Evolutionary conservation across 2,113 vertebrate genomes (phyloP), one percentile per base, ranked within the genome.

Genomic region (Saguinus midas): DNA sequence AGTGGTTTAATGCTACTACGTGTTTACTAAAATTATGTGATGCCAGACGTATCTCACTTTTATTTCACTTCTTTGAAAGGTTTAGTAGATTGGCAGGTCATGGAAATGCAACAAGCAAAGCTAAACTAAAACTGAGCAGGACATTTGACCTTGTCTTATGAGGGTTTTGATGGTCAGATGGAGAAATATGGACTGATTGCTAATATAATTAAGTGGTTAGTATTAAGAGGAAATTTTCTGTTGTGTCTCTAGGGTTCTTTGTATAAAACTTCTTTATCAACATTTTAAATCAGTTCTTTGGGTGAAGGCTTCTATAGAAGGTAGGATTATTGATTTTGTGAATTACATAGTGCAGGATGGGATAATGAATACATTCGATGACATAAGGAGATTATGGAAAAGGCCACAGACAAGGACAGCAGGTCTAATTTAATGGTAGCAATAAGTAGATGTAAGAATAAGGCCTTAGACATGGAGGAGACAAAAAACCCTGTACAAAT

Each of bases 261-360:
- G 8, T 82, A 85, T 48, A 81, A 55, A 93, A 61, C 27, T 76
- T 37, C 40, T 45, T 27, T 11, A 90, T 73, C 79, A 85, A 70
- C 35, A 20, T 78, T 84, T 96, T 83, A 16, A 45, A 68, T 75
- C 70, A 90, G 2, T 80, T 93, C 68, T 95, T 89, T 75, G 68
- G 82, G 75, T 75, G 23, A 94, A 89, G 40, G 4, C 52, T 96
- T 89, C 40, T 81, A 16, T 50, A 55, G 83, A 80, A 91, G 68
- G 29, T 40, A 52, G 87, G 45, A 55, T 75, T 91, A 75, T 58
- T 93, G 83, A 93, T 96, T 93, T 96, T 75, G 40, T 97, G 78
- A 89, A 91, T 80, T 55, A 82, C 66, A 10, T 64, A 37, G 45
- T 87, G 9, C 86, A 48, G 48, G 35, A 91, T 90, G 52, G 72